Base-by-base conservation (phyloP, 2,113 vertebrate species). In the Nycticryphes semicollaris region DNA sequence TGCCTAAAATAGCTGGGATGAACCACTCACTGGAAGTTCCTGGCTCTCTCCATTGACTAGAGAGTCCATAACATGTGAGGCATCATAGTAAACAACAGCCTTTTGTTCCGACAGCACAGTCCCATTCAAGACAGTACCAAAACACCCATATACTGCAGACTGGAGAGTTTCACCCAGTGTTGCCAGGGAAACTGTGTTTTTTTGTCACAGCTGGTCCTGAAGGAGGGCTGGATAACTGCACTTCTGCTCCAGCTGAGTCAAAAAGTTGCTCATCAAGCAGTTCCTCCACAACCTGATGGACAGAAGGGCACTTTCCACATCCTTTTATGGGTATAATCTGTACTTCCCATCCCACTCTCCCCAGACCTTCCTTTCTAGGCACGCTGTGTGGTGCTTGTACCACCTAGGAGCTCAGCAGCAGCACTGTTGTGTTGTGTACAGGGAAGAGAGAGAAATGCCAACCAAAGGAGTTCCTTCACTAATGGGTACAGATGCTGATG, bases 221-320 rank as follows among this genome's bases (percentile, higher is more conserved):
- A 24, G 33, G 16, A 88, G 18, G 45, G 17, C 0, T 62, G 57
- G 53, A 37, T 17, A 68, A 45, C 10, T 0, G 3, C 50, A 70
- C 14, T 76, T n/a, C 57, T 86, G 85, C 35, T 85, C 89, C 56
- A 64, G 80, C 73, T 95, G 80, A 97, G 37, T 84, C 95, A 92
- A 50, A 67, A 35, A 47, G 64, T 2, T 82, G 74, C 69, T 93
- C 87, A 91, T 45, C 48, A 23, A 31, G 56, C 5, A 6, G 69
- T 13, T 93, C 48, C 84, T n/a, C 41, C 0, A 1, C 5, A 80
- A 51, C 33, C 41, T 3, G 7, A 33, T 43, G 84, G 47, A 39
- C 69, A 75, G 3, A 74, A 43, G 78, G 45, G 30, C 67, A 33
- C 27, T 75, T 70, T 48, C 27, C 69, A 89, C 48, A 48, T 39